Evolutionary conservation across 2,113 vertebrate genomes (phyloP).

Genomic region (Silurus meridionalis): DNA sequence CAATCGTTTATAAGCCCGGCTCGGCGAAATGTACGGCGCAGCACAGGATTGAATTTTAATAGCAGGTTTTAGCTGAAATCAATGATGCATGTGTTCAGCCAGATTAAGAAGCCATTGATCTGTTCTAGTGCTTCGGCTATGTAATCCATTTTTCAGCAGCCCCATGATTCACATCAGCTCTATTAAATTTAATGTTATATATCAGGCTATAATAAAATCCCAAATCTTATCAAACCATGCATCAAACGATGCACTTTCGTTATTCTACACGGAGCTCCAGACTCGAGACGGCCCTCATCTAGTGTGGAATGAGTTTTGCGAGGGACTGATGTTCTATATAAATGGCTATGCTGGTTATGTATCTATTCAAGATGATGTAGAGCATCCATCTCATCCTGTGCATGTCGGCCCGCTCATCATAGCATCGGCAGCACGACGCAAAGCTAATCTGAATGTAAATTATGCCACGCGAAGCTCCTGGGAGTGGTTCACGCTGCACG

Average conservation of each 20-base stretch:
- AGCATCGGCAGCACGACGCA: slow-evolving; percentile 49
- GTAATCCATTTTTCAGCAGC: slow-evolving; percentile 25
- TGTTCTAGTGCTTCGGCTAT: slow-evolving; percentile 5
- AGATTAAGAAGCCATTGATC: slow-evolving; percentile 48
- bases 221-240: slow-evolving; percentile 18
- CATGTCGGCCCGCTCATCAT: slow-evolving; percentile 52
- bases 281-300: background rate
- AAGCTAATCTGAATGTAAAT: slow-evolving; percentile 65
- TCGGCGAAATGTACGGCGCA: slow-evolving; percentile 10
- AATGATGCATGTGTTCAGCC: slow-evolving; percentile 39
- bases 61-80: slow-evolving; percentile 39
- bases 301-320: background rate
- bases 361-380: slow-evolving; percentile 50
- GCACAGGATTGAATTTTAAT: slow-evolving; percentile 27
- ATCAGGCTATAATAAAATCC: slow-evolving; percentile 32
- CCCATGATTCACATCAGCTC: slow-evolving; percentile 30
- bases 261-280: slow-evolving; percentile 8
- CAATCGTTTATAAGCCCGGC: slow-evolving; percentile 16
- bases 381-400: slow-evolving; percentile 50
- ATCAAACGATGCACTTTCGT: background rate
- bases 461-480: background rate
- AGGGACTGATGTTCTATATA: background rate
- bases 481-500: background rate
- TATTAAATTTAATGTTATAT: slow-evolving; percentile 9
- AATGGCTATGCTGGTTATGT: slow-evolving; percentile 13